phyloP scores from a whole-genome alignment of 2,797 vertebrate species.

The Sparus aurata region DNA sequence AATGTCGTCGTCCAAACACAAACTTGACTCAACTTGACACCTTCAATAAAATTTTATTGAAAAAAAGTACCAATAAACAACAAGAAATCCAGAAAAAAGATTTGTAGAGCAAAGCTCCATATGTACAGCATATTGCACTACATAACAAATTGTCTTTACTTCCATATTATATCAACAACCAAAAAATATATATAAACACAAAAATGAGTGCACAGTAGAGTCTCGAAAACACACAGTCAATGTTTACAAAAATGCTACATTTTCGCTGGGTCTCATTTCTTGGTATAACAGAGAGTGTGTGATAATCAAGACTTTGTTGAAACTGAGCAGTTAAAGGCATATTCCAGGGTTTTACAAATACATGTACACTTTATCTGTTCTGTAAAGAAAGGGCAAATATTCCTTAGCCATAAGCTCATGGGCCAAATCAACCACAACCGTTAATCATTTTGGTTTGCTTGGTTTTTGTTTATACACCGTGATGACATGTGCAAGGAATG shows the following conservation, averaged over 20 bases:
- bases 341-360: constrained; percentile 83
- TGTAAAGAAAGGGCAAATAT: constrained; percentile 62
- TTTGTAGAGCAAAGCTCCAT: constrained; percentile 89
- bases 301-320: constrained; percentile 86
- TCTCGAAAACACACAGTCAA: constrained; percentile 91
- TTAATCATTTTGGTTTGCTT: constrained; percentile 67
- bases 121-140: constrained; percentile 92
- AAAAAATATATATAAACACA: constrained; percentile 81
- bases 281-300: constrained; percentile 89
- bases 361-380: constrained; percentile 74
- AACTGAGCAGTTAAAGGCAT: constrained; percentile 88
- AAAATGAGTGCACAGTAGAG: constrained; percentile 89
- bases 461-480: constrained; percentile 59
- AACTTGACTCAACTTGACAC: constrained; percentile 51
- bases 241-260: constrained; percentile 92
- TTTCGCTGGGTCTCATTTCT: constrained; percentile 90
- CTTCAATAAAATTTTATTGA: constrained; percentile 88
- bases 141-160: constrained; percentile 88
- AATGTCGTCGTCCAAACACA: background rate
- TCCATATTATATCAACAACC: constrained; percentile 85
- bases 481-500: constrained; percentile 83
- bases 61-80: constrained; percentile 89
- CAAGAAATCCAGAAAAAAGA: constrained; percentile 84
- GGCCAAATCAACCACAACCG: constrained; percentile 63
- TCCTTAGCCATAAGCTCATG: constrained; percentile 41